These are phyloP conservation scores for Chaetorhynchus papuensis DNA, from an alignment of 2,113 vertebrate species.

Conservation along the genomic window DNA sequence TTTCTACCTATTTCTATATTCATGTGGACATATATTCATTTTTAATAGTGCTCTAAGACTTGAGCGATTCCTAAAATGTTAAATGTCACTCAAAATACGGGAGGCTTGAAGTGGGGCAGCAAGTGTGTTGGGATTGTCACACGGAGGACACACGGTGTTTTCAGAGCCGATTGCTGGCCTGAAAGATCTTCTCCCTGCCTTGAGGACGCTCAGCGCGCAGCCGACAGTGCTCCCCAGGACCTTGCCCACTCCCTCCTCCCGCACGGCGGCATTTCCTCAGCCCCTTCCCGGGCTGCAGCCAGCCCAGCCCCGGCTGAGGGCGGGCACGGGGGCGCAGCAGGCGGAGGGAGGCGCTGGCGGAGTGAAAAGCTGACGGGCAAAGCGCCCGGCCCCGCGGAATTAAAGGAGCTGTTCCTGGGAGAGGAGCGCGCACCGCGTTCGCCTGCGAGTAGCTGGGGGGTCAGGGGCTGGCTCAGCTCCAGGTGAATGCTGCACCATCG, in stretches of 20 bases:
- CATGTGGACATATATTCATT: background rate
- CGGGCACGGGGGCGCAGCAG: background rate
- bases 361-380: background rate
- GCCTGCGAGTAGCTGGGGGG: background rate
- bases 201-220: background rate
- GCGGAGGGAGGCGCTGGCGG: background rate
- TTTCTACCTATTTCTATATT: background rate
- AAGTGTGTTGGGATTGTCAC: too few species aligned
- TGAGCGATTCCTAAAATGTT: background rate
- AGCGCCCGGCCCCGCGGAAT: too few species aligned
- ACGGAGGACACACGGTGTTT: background rate
- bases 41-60: background rate
- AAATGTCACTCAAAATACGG: background rate
- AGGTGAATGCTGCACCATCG: fast-evolving
- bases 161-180: background rate
- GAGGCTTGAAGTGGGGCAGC: background rate
- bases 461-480: background rate
- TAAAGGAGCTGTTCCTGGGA: fast-evolving
- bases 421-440: too few species aligned
- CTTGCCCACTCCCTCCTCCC: background rate
- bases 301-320: fast-evolving
- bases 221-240: background rate
- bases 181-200: background rate
- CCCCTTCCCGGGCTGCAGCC: too few species aligned
- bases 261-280: fast-evolving